Evolutionary conservation across 30 jellyfish, hydroid and myxozoan genomes (phyloP), one percentile per base, ranked within the genome.

Genomic region (Chironex yamaguchii): DNA sequence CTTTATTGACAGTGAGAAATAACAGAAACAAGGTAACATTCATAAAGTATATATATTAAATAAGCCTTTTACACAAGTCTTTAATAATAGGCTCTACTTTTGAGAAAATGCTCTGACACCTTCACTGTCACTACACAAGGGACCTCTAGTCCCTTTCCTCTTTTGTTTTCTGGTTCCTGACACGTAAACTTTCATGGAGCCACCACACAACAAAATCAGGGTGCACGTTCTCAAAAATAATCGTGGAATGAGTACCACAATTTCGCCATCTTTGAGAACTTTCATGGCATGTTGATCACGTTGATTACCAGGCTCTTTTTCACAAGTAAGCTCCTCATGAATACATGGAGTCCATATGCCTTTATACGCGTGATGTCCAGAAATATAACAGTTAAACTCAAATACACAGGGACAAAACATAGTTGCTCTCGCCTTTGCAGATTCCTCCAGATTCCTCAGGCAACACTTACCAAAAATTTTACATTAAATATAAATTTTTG

Each of bases 171-270:
- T n/a, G n/a, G n/a, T n/a, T n/a, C 81, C 81, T 67, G 64, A 1
- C 81, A 67, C 63, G 64, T 63, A 67, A 67, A 67, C 64, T 52
- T 52, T 23, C 81, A 67, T 25, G 65, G 81, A 23, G 81, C 64
- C 81, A 29, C 81, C 81, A 29, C 30, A 67, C 13, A 29, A 67
- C 63, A 67, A 67, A 67, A 67, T 67, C 65, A 67, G 81, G 81
- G 81, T 67, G 81, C 81, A 67, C 1, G 21, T 67, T 30, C 35
- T 67, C 32, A 63, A 67, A 67, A 23, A 67, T 67, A 67, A 63
- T 67, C 81, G n/a, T 29, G 81, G 81, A 67, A 67, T 67, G 81
- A 30, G 66, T 67, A n/a, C 64, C 49, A 25, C 81, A 67, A 67
- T 67, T 21, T 67, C 81, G n/a, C 63, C 65, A 29, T 24, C 67